A percentile compares a stretch with the other conserved stretches of the same genome.
Conservation (phyloP, 2,888 invertebrate genomes). For the Lasius platythorax region DNA sequence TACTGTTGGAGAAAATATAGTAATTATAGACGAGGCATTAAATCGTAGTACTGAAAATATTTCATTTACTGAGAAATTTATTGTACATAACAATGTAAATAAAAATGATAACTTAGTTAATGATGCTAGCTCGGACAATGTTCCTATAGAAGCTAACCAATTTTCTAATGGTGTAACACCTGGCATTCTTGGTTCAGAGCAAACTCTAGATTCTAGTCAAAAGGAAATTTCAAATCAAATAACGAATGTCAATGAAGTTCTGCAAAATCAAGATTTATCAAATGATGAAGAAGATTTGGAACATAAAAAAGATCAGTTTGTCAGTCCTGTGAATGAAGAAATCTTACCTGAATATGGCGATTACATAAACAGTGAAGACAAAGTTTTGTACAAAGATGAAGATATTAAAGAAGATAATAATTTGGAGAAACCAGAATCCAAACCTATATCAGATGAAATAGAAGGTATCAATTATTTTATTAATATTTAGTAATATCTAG, state of each 20-base stretch:
- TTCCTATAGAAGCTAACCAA: slow-evolving; percentile 37
- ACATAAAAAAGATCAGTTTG: slow-evolving; percentile 56
- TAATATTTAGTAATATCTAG: background rate
- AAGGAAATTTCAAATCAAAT: slow-evolving; percentile 71
- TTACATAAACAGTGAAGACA: slow-evolving; percentile 52
- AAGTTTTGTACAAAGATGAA: slow-evolving; percentile 45
- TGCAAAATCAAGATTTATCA: slow-evolving; percentile 81
- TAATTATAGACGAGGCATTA: slow-evolving; percentile 47
- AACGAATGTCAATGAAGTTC: slow-evolving; percentile 77
- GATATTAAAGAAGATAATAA: slow-evolving; percentile 14
- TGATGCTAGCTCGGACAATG: slow-evolving; percentile 41
- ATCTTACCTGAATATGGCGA: slow-evolving; percentile 59
- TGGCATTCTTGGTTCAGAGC: background rate
- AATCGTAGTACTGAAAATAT: slow-evolving; percentile 7
- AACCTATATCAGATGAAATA: slow-evolving; percentile 16
- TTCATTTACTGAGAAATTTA: slow-evolving; percentile 13
- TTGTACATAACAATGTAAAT: slow-evolving; percentile 61
- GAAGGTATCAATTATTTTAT: slow-evolving; percentile 46
- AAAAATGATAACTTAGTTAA: slow-evolving; percentile 46
- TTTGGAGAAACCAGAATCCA: slow-evolving; percentile 18
- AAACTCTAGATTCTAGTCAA: slow-evolving; percentile 71
- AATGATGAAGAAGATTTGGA: slow-evolving; percentile 76
- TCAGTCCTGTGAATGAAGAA: slow-evolving; percentile 30
- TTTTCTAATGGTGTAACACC: slow-evolving; percentile 1
- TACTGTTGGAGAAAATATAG: background rate